These are phyloP conservation scores for Cantharis flavilabris DNA, from an alignment of 2,888 invertebrate species.

Conservation along the genomic window DNA sequence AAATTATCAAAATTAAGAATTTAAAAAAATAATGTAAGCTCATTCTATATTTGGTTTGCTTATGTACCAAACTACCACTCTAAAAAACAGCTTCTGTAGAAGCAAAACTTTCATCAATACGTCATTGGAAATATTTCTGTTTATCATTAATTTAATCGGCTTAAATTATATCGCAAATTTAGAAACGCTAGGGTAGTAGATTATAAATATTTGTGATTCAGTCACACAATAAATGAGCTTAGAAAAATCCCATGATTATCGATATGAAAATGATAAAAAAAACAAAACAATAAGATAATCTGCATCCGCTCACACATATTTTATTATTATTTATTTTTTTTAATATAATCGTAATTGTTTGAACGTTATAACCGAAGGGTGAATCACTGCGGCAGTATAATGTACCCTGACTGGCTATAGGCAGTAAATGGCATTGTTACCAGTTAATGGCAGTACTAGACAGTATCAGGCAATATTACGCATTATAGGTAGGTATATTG, in stretches of 20 bases:
- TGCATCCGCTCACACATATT: neutral
- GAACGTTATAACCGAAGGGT: too few relatives aligned
- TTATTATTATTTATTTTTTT: too few relatives aligned
- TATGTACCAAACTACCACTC: too few relatives aligned
- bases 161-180: neutral
- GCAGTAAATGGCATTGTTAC: too few relatives aligned
- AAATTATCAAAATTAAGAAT: slow-evolving; percentile 45
- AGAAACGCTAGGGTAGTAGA: neutral
- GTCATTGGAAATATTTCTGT: neutral
- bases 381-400: too few relatives aligned
- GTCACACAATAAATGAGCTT: neutral
- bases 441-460: too few relatives aligned
- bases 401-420: too few relatives aligned
- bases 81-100: too few relatives aligned
- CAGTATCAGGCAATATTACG: too few relatives aligned
- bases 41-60: too few relatives aligned
- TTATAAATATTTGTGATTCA: neutral
- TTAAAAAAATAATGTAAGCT: neutral
- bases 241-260: neutral
- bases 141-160: neutral
- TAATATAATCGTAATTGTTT: too few relatives aligned
- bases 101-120: neutral
- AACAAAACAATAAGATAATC: neutral
- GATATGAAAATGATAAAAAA: neutral
- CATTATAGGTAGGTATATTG: too few relatives aligned